Conservation (phyloP, 2,888 invertebrate genomes). For the Embidobia sp. region DNA sequence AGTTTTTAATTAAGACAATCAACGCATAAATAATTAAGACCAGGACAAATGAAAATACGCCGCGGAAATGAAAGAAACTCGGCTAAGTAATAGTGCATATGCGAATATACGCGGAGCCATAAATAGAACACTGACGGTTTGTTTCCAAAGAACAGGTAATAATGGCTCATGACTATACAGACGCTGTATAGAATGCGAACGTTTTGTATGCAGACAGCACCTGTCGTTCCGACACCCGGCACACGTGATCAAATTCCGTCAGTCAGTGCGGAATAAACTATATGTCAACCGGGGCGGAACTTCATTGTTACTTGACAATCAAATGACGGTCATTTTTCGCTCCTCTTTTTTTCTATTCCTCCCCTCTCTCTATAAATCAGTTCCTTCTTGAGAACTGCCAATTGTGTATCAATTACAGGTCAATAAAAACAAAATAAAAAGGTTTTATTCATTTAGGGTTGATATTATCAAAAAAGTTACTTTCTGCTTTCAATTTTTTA, state of each 20-base stretch:
- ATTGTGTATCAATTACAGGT: too few relatives aligned
- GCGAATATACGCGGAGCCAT: conserved; percentile 33
- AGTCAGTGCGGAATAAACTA: conserved; percentile 65
- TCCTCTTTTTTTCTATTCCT: background rate
- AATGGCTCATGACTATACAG: conserved; percentile 70
- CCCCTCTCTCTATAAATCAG: too few relatives aligned
- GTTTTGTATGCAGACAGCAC: conserved; percentile 76
- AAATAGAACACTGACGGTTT: conserved; percentile 64
- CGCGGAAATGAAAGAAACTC: conserved; percentile 33
- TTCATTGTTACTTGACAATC: conserved; percentile 65
- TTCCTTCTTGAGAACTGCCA: too few relatives aligned
- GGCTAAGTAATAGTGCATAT: conserved; percentile 29
- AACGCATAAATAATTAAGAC: background rate
- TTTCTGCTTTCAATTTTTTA: too few relatives aligned
- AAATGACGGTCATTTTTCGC: conserved; percentile 38
- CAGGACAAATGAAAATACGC: background rate
- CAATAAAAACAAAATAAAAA: too few relatives aligned
- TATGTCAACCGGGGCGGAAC: conserved; percentile 67
- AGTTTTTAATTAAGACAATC: too few relatives aligned
- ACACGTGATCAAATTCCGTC: conserved; percentile 77
- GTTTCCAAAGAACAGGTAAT: conserved; percentile 76
- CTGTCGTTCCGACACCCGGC: conserved; percentile 75
- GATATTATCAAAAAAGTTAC: too few relatives aligned
- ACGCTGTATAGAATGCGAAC: conserved; percentile 65
- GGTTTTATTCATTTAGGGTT: too few relatives aligned